Conservation (phyloP, 2,888 invertebrate species). For the Philonicus albiceps region DNA sequence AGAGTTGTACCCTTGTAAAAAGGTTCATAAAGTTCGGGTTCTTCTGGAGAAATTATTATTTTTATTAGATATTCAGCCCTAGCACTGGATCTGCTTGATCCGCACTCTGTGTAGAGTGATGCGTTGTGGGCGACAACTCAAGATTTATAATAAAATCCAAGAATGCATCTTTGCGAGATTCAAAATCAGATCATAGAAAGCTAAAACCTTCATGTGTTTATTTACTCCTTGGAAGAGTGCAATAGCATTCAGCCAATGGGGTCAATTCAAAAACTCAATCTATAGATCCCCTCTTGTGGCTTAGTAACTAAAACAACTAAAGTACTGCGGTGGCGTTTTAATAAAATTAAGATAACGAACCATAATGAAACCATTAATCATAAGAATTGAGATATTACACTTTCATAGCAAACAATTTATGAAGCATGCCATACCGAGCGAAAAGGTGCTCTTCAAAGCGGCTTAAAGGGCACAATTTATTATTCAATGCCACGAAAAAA, state of each 20-base stretch:
- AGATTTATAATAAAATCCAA: not conserved
- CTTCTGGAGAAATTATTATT: slow-evolving; percentile 6
- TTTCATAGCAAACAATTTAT: not conserved
- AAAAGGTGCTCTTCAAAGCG: not conserved
- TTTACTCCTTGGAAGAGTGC: not conserved
- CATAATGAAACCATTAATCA: not conserved
- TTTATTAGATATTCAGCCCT: not conserved
- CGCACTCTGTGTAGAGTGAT: not conserved
- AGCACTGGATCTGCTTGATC: not conserved
- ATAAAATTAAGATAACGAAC: not conserved
- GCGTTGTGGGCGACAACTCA: not conserved
- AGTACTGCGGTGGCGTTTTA: not conserved
- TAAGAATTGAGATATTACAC: not conserved
- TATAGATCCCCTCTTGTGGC: not conserved
- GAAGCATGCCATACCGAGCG: not conserved
- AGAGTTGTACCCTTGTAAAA: not conserved
- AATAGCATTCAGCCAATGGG: not conserved
- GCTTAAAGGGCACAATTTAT: not conserved
- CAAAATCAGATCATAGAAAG: not conserved
- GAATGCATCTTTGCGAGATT: not conserved
- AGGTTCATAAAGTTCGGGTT: slow-evolving; percentile 12
- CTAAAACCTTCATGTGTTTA: not conserved
- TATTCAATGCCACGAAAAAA: not conserved
- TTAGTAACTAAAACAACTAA: not conserved
- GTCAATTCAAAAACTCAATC: not conserved